Evolutionary conservation across 1,140 invertebrate species (phyloP), one percentile per base, ranked within the genome.

Genomic region (Eupeodes corollae): DNA sequence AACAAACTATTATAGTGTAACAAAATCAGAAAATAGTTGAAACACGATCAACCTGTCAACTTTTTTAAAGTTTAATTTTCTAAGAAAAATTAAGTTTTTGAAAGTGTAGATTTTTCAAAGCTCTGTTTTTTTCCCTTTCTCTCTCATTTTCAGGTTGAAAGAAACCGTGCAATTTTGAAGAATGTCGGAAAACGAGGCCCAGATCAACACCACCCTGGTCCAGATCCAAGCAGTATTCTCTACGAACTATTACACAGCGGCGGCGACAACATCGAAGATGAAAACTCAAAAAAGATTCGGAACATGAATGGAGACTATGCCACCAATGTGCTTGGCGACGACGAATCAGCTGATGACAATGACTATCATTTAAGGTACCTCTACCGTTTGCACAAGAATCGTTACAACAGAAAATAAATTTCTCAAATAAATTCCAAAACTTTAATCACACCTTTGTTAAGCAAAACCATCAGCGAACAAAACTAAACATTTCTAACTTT

Each of bases 171-270:
- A 46, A 75, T 76, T 63, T 56, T 77, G 52, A 74, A 77, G 55
- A 76, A 76, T 50, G 74, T 77, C 43, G 75, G 75, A 54, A 77
- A 77, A 61, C 75, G 75, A 69, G 72, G 44, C 46, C 52, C n/a
- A 49, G 50, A 18, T 46, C 49, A 11, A 34, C 30, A 37, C 15
- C 55, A 18, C 53, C 40, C 51, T 48, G 38, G 26, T 47, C 35
- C 38, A 46, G 47, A n/a, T 52, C 38, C 12, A 52, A 52, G 44
- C 35, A 51, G 33, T 42, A 57, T 26, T 51, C 49, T 16, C 49
- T 50, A 46, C 51, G 45, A 42, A 50, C 48, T 34, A 35, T 42
- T 43, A 43, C 56, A 18, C 51, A 40, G 32, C 39, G 40, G 30
- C 35, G 33, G 15, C 46, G 32, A 41, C 35, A 47, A 33, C 37